Percentiles rank a stretch among this genome's conserved stretches.
These are phyloP conservation scores for Rhinoderma darwinii DNA, from an alignment of 2,113 vertebrate species.

Conservation along the genomic window DNA sequence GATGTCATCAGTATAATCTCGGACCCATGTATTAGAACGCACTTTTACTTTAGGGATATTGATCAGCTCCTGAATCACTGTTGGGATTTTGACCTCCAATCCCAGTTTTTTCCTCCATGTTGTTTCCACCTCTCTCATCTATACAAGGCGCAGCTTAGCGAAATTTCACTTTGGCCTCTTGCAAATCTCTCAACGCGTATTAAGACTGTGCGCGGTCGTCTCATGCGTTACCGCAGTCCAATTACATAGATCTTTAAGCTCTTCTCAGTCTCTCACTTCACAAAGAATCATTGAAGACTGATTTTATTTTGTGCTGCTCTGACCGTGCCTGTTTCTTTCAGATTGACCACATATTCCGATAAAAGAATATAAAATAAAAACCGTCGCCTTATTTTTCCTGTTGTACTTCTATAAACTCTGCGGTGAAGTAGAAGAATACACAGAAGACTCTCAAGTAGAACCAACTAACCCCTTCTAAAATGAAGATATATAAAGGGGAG, in stretches of 20 bases:
- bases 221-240: conserved; percentile 9
- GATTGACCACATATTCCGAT: conserved; percentile 34
- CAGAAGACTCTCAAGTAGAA: background rate
- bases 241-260: conserved; percentile 46
- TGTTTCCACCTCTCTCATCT: background rate
- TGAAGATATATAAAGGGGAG: background rate
- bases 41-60: background rate
- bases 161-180: background rate
- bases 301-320: conserved; percentile 44
- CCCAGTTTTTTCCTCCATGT: background rate
- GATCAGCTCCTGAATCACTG: background rate
- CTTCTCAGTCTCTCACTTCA: conserved; percentile 17
- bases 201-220: background rate
- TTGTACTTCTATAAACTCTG: conserved; percentile 1
- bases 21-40: background rate
- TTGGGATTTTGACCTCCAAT: background rate
- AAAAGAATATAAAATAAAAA: conserved; percentile 43
- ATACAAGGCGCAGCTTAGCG: background rate
- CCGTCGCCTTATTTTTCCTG: background rate
- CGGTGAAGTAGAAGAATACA: background rate
- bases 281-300: conserved; percentile 32
- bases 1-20: background rate
- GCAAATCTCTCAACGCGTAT: background rate
- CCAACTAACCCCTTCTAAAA: too few relatives aligned
- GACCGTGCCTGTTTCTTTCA: conserved; percentile 14